Evolutionary conservation across 2,113 vertebrate genomes (phyloP).

Genomic region (Emydura subglobosa): DNA sequence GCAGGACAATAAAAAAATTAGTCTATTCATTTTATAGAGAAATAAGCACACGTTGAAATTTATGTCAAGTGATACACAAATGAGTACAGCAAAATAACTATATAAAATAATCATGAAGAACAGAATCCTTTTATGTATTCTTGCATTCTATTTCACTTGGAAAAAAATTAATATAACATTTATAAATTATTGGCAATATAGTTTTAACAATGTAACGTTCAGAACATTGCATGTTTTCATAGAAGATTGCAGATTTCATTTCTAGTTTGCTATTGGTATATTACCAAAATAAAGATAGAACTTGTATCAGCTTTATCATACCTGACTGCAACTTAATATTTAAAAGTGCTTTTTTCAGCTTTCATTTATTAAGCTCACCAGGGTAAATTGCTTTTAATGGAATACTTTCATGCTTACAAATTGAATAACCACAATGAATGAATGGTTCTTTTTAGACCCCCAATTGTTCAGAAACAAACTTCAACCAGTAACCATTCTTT

Average conservation of each 20-base stretch:
- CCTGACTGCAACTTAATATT: constrained; percentile 29
- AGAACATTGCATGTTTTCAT: constrained; percentile 21
- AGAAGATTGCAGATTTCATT: constrained; percentile 2
- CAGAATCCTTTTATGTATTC: not conserved
- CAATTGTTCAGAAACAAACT: constrained; percentile 75
- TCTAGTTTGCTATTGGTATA: not conserved
- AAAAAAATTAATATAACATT: not conserved
- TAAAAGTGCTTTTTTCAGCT: not conserved
- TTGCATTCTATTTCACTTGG: constrained; percentile 29
- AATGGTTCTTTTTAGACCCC: constrained; percentile 57
- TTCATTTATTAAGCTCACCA: constrained; percentile 53
- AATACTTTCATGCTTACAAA: constrained; percentile 57
- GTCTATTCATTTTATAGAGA: constrained; percentile 49
- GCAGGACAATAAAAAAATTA: constrained; percentile 64
- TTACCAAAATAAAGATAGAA: constrained; percentile 18
- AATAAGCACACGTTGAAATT: constrained; percentile 41
- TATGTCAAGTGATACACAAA: constrained; percentile 48
- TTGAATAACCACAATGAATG: constrained; percentile 38
- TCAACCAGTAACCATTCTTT: constrained; percentile 74
- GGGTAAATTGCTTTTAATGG: constrained; percentile 61
- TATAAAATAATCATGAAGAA: not conserved
- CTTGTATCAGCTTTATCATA: constrained; percentile 51
- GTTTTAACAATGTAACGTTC: constrained; percentile 20
- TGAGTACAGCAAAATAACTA: constrained; percentile 31
- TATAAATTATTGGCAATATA: constrained; percentile 38